These are phyloP conservation scores for Callinectes sapidus DNA, from an alignment of 2,888 invertebrate species.

Conservation along the genomic window DNA sequence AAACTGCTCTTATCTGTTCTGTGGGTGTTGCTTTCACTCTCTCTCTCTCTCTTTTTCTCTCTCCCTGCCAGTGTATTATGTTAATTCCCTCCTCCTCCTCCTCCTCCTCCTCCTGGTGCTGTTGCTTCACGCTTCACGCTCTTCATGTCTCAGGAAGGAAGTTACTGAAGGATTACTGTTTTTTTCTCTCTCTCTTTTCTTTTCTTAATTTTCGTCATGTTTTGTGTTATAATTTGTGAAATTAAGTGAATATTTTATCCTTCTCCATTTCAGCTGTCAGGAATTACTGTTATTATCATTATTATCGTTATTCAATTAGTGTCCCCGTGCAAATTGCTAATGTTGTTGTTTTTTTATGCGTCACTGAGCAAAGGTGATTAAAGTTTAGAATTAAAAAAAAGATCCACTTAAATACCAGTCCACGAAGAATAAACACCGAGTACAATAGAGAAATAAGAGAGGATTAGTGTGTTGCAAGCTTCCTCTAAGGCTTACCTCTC, in stretches of 20 bases:
- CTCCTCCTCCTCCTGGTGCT: neutral
- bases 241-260: neutral
- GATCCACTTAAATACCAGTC: too few relatives aligned
- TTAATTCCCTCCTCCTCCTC: neutral
- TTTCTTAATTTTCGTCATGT: neutral
- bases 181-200: neutral
- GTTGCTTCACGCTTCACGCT: neutral
- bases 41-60: too few relatives aligned
- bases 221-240: neutral
- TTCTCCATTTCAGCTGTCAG: neutral
- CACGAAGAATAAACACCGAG: too few relatives aligned
- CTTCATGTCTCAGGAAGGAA: neutral
- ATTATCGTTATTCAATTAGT: neutral
- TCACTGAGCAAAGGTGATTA: too few relatives aligned
- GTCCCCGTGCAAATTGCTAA: neutral
- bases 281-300: neutral
- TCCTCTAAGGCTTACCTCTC: too few relatives aligned
- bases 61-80: neutral
- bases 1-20: neutral
- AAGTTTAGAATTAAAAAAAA: too few relatives aligned
- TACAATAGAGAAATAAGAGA: too few relatives aligned
- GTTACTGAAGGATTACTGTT: neutral
- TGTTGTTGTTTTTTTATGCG: neutral
- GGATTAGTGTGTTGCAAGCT: too few relatives aligned
- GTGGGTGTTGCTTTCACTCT: slow-evolving; percentile 21